Evolutionary conservation across 1,140 invertebrate species (phyloP), one percentile per base, ranked within the genome.

Genomic region (Chelonus insularis): DNA sequence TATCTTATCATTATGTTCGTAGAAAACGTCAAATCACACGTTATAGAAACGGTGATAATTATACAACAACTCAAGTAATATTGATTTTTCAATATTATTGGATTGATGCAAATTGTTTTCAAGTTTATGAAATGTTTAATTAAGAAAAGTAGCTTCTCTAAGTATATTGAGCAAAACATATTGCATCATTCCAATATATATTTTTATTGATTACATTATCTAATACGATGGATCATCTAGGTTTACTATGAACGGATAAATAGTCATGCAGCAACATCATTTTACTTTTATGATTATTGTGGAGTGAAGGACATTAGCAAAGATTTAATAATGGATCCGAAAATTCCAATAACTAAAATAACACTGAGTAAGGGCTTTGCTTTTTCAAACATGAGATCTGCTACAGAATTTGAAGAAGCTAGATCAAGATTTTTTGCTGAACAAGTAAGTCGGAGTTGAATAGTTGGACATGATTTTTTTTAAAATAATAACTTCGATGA

Each of bases 221-320:
- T n/a, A n/a, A n/a, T n/a, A n/a, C n/a, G n/a, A n/a, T n/a, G n/a
- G n/a, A n/a, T n/a, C n/a, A n/a, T n/a, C n/a, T n/a, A 93, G 85
- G 90, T 93, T 0, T 94, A 92, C 74, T 93, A 94, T 72, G 92
- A 95, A 71, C 77, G 92, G 57, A 89, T 94, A 11, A 93, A 94
- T 76, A 90, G 91, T 1, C 89, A 92, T 69, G 88, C 89, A 0
- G 87, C 90, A 0, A 90, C 89, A 1, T 88, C 89, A 4, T 88
- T 88, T 41, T 94, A 94, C 71, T 87, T 90, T 54, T 92, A 89
- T 70, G 86, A 89, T 12, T 87, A 87, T 65, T 93, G 90, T 72
- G 92, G 92, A 0, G 87, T 91, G 51, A 88, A 87, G 60, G 92
- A 94, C 73, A 88, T 91, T n/a, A 93, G 91, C 16, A 88, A 88